A percentile compares a stretch with the other conserved stretches of the same genome.
Conservation (phyloP, 2,113 vertebrate species). For the Bagarius yarrelli region DNA sequence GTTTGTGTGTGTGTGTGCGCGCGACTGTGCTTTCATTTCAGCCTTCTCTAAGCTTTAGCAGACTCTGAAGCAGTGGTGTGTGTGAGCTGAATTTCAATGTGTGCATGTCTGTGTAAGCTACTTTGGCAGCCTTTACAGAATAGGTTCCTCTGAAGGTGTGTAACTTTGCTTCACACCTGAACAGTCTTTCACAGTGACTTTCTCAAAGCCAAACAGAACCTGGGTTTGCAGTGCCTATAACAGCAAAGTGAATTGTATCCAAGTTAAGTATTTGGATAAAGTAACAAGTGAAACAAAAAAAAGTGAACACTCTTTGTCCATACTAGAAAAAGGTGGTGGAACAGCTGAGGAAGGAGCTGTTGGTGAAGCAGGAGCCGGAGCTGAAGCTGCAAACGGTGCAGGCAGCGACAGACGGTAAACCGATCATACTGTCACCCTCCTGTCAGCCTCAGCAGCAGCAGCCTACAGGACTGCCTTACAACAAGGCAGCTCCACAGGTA, state of each 20-base stretch:
- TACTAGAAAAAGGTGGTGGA: constrained; percentile 77
- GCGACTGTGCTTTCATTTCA: constrained; percentile 31
- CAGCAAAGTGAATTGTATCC: neutral
- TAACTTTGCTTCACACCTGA: constrained; percentile 43
- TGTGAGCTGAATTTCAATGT: constrained; percentile 60
- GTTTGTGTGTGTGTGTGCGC: constrained; percentile 29
- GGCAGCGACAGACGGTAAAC: constrained; percentile 41
- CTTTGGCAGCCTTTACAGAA: constrained; percentile 44
- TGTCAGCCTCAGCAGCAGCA: constrained; percentile 38
- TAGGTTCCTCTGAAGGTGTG: constrained; percentile 39
- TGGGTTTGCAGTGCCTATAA: neutral
- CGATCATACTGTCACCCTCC: constrained; percentile 38
- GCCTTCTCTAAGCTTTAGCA: constrained; percentile 44
- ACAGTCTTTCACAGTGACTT: constrained; percentile 27
- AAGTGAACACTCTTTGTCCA: neutral
- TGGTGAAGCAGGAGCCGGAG: constrained; percentile 77
- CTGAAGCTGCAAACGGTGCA: constrained; percentile 65
- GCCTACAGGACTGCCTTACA: constrained; percentile 44
- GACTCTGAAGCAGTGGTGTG: constrained; percentile 52
- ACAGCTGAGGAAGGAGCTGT: constrained; percentile 76
- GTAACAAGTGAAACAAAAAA: neutral
- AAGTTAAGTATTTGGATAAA: neutral
- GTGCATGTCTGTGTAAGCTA: constrained; percentile 16
- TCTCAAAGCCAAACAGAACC: constrained; percentile 15
- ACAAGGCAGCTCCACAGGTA: constrained; percentile 53